Evolutionary conservation across 2,797 vertebrate species (phyloP).

Genomic region (Menidia menidia): DNA sequence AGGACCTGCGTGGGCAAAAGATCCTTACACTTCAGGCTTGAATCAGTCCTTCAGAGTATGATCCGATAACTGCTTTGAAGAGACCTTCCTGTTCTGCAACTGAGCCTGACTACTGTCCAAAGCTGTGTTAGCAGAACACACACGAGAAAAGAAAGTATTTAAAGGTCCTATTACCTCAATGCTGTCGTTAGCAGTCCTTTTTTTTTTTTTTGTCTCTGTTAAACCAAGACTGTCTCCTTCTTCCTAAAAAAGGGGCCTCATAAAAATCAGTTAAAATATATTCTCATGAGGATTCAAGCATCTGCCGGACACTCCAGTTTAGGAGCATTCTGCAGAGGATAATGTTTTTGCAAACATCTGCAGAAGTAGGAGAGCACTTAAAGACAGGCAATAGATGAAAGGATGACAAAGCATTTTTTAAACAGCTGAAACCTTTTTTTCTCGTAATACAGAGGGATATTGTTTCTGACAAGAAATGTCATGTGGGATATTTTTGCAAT

Average conservation of each 20-base stretch:
- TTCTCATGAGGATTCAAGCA: constrained; percentile 19
- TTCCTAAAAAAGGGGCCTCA: constrained; percentile 2
- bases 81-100: constrained; percentile 32
- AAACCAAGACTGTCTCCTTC: constrained; percentile 25
- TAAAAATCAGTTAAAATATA: constrained; percentile 30
- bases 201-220: constrained; percentile 5
- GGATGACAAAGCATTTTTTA: constrained; percentile 7
- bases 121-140: constrained; percentile 20
- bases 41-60: constrained; percentile 51
- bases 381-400: constrained; percentile 20
- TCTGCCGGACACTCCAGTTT: constrained; percentile 17
- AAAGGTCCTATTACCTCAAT: constrained; percentile 10
- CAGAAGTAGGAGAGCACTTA: constrained; percentile 16
- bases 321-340: constrained; percentile 5
- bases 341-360: constrained; percentile 12
- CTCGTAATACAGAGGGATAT: background rate
- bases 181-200: constrained; percentile 15
- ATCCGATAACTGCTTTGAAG: constrained; percentile 48
- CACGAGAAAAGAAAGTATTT: constrained; percentile 27
- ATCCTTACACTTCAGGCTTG: constrained; percentile 54
- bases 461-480: constrained; percentile 2
- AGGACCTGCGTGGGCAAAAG: constrained; percentile 52
- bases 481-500: constrained; percentile 4
- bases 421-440: background rate
- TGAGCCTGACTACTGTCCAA: constrained; percentile 28